Evolutionary conservation across 92 coral and sea anemone genomes (phyloP).

Genomic region (Micromussa lordhowensis): DNA sequence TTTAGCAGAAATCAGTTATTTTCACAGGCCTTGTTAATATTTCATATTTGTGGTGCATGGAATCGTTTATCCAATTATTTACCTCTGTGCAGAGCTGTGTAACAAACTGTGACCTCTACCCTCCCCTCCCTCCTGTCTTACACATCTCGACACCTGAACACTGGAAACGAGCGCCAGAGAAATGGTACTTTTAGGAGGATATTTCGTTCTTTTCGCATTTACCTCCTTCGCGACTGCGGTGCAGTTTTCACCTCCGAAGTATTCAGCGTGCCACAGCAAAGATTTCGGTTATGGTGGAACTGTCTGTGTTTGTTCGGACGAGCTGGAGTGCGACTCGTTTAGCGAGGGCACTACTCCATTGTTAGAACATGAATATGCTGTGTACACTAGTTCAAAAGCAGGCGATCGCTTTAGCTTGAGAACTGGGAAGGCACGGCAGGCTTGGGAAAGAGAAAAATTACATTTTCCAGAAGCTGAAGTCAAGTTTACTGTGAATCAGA

Average conservation of each 20-base stretch:
- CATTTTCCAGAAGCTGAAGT: constrained; percentile 39
- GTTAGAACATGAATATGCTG: constrained; percentile 72
- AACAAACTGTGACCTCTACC: too few species aligned
- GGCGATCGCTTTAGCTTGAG: constrained; percentile 79
- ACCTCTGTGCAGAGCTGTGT: too few species aligned
- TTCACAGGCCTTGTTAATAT: too few species aligned
- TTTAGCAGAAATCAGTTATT: too few species aligned
- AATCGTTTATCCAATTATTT: too few species aligned
- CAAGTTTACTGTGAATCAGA: constrained; percentile 67
- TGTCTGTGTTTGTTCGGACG: constrained; percentile 89
- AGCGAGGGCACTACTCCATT: constrained; percentile 46
- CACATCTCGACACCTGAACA: too few species aligned
- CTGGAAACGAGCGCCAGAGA: neutral
- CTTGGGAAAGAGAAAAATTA: neutral
- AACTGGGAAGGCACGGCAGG: constrained; percentile 52
- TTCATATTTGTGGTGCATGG: too few species aligned
- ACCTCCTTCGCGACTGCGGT: neutral
- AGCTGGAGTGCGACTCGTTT: constrained; percentile 80
- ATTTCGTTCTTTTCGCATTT: neutral
- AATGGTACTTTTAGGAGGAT: neutral
- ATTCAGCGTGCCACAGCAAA: constrained; percentile 65
- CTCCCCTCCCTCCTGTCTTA: too few species aligned
- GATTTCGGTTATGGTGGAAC: constrained; percentile 75
- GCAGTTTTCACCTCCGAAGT: constrained; percentile 70
- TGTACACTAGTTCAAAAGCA: constrained; percentile 87